Base-by-base conservation (phyloP, 2,797 vertebrate species). In the Xenops minutus region DNA sequence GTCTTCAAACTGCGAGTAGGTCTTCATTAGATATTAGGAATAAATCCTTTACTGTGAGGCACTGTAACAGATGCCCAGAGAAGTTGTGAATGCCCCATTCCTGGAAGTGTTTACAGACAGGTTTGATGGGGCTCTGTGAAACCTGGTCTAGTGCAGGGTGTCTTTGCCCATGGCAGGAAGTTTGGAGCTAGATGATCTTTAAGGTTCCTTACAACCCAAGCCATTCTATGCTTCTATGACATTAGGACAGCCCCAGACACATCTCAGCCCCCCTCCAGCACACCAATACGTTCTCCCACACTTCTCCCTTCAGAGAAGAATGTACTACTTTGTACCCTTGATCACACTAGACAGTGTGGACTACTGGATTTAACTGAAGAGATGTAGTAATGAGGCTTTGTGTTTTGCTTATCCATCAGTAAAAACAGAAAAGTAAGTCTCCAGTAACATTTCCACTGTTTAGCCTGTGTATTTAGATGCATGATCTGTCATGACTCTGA, bases 1-100 rank as follows among this genome's bases (percentile, higher is more conserved):
- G 41, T 12, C 48, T 75, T 48, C 26, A 75, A 41, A 41, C 7
- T 49, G 15, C 0, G 0, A 39, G 11, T 58, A 61, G 12, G 10
- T 48, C 41, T 43, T 36, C 22, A 37, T 43, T 15, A 37, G 22
- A 68, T 68, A 62, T 21, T 16, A 36, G 32, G 36, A 36, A 62
- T 62, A 55, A 68, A 55, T 1, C 39, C 9, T 55, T 68, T 55
- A 27, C 2, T 61, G 3, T 36, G 26, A 68, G 22, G 15, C 21
- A 41, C 8, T 16, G 22, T 22, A 48, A 61, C 2, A 55, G 7
- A 2, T 61, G 8, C 22, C 34, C 26, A 55, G 41, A n/a, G 36
- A 43, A 62, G 11, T 5, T 2, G 0, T 21, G 7, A 23, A 14
- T 62, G 15, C 7, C 21, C 27, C 23, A 43, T 37, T 6, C 26